Conservation (phyloP, 2,797 vertebrate species). For the Typhlichthys eigenmanni region DNA sequence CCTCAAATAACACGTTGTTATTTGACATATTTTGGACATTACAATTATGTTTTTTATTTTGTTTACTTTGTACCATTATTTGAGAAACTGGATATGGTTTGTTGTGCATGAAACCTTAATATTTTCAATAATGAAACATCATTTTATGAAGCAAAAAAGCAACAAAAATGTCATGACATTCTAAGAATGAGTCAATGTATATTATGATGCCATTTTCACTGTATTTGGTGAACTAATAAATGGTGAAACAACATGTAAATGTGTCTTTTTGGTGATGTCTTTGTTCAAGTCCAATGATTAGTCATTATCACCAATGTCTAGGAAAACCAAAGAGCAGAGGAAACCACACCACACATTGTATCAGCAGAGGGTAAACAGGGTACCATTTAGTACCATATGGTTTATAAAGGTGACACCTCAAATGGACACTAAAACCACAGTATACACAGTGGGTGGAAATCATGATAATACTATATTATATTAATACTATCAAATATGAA, state of each 20-base stretch:
- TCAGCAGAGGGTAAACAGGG: not conserved
- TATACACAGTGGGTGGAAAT: too few species aligned
- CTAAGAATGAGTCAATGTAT: slow-evolving; percentile 96
- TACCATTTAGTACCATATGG: too few species aligned
- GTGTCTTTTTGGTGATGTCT: slow-evolving; percentile 58
- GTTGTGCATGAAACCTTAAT: slow-evolving; percentile 92
- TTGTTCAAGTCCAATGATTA: slow-evolving; percentile 22
- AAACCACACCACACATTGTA: not conserved
- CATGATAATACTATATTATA: too few species aligned
- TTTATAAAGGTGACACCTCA: too few species aligned
- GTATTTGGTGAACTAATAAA: slow-evolving; percentile 97
- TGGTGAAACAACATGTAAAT: slow-evolving; percentile 80
- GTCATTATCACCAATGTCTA: not conserved
- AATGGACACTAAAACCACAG: too few species aligned
- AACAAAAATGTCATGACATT: slow-evolving; percentile 92
- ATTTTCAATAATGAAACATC: slow-evolving; percentile 89
- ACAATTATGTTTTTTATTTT: slow-evolving; percentile 79
- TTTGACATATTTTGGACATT: slow-evolving; percentile 82
- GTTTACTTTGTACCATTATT: slow-evolving; percentile 91
- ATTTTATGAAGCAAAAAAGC: slow-evolving; percentile 89
- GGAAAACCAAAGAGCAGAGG: not conserved
- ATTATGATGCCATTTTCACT: slow-evolving; percentile 97
- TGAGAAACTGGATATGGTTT: slow-evolving; percentile 91
- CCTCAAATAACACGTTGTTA: slow-evolving; percentile 82
- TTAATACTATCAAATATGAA: too few species aligned